Conservation (phyloP, 2,797 vertebrate genomes). For the Gymnoscopelus microlampas region DNA sequence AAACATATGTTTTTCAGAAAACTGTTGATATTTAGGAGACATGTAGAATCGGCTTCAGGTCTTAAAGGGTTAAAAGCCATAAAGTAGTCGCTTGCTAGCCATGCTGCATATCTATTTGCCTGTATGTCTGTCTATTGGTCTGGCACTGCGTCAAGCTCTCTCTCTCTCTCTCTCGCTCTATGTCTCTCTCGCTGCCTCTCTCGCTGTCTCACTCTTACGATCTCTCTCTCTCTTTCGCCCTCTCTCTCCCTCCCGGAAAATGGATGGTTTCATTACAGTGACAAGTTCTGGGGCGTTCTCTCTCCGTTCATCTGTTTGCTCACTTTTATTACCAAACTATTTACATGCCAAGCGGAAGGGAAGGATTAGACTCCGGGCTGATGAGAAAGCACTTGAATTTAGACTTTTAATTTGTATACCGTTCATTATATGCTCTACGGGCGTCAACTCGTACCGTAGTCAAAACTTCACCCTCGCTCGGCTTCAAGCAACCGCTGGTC, state of each 20-base stretch:
- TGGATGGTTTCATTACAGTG: conserved; percentile 80
- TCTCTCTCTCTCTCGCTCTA: conserved; percentile 10
- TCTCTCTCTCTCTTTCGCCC: conserved; percentile 10
- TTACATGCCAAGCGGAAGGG: conserved; percentile 72
- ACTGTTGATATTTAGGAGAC: too few species aligned
- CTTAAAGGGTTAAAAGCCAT: too few species aligned
- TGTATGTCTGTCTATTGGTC: conserved; percentile 50
- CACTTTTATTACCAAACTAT: conserved; percentile 70
- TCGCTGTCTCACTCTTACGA: neutral
- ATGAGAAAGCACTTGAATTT: conserved; percentile 72
- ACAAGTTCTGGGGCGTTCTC: conserved; percentile 68
- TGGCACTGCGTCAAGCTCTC: neutral
- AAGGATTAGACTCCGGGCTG: conserved; percentile 52
- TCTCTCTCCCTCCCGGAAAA: conserved; percentile 58
- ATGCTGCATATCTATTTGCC: conserved; percentile 58
- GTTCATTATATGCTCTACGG: conserved; percentile 67
- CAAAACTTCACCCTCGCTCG: conserved; percentile 36
- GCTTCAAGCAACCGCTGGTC: conserved; percentile 21
- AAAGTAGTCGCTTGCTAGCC: conserved; percentile 31
- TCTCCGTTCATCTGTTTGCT: conserved; percentile 64
- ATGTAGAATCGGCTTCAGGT: too few species aligned
- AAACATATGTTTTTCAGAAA: too few species aligned
- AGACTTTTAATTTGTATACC: conserved; percentile 73
- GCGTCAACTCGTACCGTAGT: conserved; percentile 33
- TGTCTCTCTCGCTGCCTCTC: conserved; percentile 23